phyloP scores from a whole-genome alignment of 2,113 vertebrate genomes.

The Alouatta palliata region DNA sequence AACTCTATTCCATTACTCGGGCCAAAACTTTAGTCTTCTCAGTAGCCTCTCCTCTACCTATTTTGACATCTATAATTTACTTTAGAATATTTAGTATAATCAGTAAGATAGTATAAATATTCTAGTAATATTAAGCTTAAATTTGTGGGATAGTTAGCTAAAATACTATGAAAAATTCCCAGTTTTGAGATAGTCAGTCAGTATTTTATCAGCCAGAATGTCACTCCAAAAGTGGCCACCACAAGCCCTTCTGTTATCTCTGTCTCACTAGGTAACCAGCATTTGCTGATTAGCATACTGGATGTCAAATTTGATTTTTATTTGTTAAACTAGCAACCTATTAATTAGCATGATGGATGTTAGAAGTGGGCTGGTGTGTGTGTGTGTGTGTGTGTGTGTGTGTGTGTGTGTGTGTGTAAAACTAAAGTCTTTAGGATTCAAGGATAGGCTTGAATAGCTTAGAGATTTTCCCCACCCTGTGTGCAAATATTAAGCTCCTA shows the following conservation, averaged over 20 bases:
- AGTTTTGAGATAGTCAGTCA: background rate
- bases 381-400: background rate
- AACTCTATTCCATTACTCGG: background rate
- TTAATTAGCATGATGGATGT: slow-evolving; percentile 47
- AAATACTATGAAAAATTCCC: background rate
- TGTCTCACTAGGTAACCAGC: background rate
- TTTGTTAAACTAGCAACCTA: slow-evolving; percentile 53
- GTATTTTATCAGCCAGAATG: background rate
- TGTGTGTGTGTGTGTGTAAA: slow-evolving; percentile 30
- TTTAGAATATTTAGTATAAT: background rate
- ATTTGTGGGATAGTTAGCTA: background rate
- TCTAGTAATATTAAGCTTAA: background rate
- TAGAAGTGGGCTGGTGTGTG: slow-evolving; percentile 43
- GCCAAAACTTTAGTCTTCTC: background rate
- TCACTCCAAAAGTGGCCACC: background rate
- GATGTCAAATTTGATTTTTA: slow-evolving; percentile 51
- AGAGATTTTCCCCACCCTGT: background rate
- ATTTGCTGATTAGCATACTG: slow-evolving; percentile 48
- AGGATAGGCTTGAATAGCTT: slow-evolving; percentile 5
- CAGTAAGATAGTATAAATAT: background rate
- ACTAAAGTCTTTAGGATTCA: slow-evolving; percentile 53
- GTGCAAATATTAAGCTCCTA: background rate
- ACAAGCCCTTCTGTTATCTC: background rate
- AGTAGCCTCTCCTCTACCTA: background rate
- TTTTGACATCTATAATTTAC: background rate